Evolutionary conservation across 2,888 invertebrate species (phyloP), one percentile per base, ranked within the genome.

Genomic region (Galeruca laticollis): DNA sequence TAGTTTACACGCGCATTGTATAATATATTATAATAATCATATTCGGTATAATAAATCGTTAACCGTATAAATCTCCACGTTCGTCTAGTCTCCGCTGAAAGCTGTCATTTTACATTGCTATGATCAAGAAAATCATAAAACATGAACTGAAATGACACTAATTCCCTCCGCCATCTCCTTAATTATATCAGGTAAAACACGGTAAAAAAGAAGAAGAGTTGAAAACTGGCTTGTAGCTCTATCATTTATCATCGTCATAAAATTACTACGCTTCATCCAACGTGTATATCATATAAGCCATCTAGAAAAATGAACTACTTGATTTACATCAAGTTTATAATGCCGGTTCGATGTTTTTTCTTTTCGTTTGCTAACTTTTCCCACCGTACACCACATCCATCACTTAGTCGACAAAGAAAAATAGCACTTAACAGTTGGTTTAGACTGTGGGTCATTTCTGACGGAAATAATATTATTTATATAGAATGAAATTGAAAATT

Each of bases 161-260:
- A 37, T 37, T 37, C 37, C 37, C 37, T 40, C 49, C 18, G 11
- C 49, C 49, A 49, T 47, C 49, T 35, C 40, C 61, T n/a, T 40
- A 40, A 60, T 60, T 60, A 60, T 26, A 15, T 47, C 37, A 47
- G 31, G 43, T 33, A 33, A 6, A 59, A 8, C 35, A 11, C 35
- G 59, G 2, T 33, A 18, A 31, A 60, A 60, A 35, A 37, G 35
- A 9, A 62, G 26, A 64, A 64, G 56, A 56, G 10, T 26, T 47
- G 35, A 56, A 65, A 49, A 65, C 47, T 57, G 47, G 65, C 49
- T 57, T n/a, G 33, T 20, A 54, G 40, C 26, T 59, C 40, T 43
- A 49, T 59, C 57, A 59, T 65, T 59, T 65, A 57, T 65, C 65
- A 65, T 59, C 43, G 65, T 65, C 65, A 49, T 57, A 57, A 57